Evolutionary conservation across 2,888 invertebrate species (phyloP), one percentile per base, ranked within the genome.

Genomic region (Myathropa florea): DNA sequence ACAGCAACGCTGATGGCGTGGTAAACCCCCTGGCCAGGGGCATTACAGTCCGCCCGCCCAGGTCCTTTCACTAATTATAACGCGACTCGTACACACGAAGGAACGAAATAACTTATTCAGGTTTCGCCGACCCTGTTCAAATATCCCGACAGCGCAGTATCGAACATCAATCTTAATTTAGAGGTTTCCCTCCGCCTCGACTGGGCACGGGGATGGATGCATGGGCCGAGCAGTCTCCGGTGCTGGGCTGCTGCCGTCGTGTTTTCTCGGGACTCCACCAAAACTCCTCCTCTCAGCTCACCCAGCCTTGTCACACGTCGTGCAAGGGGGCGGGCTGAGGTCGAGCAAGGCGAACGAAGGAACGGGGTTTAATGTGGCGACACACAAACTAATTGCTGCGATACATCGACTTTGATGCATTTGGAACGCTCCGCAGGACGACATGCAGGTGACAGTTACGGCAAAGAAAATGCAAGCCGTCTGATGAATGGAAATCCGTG

Each of bases 101-200:
- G 72, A 78, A 70, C 78, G 60, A 60, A 78, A 86, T 86, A 86
- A 86, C 78, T 86, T 86, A 86, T 82, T 82, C 86, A 86, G 26
- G 73, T 82, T 75, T 68, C 77, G 61, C 78, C 82, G 70, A 78
- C 82, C 82, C 77, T 86, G 86, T 86, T 73, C 70, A 86, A 82
- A 78, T 78, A 86, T 70, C 86, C 86, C 86, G 78, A 86, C 86
- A 78, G 82, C 86, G 82, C 75, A 86, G 70, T 86, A 82, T 86
- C 86, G 82, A 82, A 86, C 82, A 86, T 86, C 86, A 86, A 86
- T 86, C 82, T 86, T 86, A 82, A 86, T 82, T 86, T 78, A 82
- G 77, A 73, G 82, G 78, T 78, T 86, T 86, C 72, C n/a, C 81
- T 77, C 76, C 36, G 28, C 65, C 10, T 24, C 64, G 36, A 12